Conservation (phyloP, 2,888 invertebrate genomes). For the Apodemia hepburni region DNA sequence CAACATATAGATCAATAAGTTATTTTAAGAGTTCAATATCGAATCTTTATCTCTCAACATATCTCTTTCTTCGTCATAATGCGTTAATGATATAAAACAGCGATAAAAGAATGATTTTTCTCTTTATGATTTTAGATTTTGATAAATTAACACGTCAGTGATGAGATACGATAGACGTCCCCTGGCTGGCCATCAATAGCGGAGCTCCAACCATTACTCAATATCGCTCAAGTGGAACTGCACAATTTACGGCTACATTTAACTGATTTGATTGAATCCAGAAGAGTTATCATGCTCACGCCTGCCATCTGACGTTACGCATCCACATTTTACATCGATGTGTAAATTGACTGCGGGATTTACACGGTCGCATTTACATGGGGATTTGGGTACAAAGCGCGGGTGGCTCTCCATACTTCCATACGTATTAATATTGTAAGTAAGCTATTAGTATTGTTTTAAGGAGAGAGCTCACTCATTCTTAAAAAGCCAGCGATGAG, state of each 20-base stretch:
- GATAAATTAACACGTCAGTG: constrained; percentile 69
- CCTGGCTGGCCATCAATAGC: constrained; percentile 64
- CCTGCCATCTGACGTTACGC: background rate
- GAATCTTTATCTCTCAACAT: too few species aligned
- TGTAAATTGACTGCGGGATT: background rate
- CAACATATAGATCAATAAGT: too few species aligned
- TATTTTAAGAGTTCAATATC: too few species aligned
- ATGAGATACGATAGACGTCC: constrained; percentile 54
- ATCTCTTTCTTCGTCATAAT: too few species aligned
- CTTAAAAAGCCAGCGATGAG: too few species aligned
- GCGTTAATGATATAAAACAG: too few species aligned
- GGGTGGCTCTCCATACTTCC: too few species aligned
- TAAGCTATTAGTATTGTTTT: too few species aligned
- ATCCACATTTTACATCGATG: background rate
- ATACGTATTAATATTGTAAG: too few species aligned
- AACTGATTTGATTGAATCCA: constrained; percentile 74
- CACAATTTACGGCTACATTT: constrained; percentile 77
- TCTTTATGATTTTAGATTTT: constrained; percentile 59
- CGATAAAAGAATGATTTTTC: background rate
- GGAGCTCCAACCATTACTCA: constrained; percentile 68
- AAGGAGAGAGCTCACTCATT: too few species aligned
- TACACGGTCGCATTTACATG: too few species aligned
- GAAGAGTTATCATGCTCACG: constrained; percentile 52
- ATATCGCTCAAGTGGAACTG: constrained; percentile 74
- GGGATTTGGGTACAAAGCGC: too few species aligned